These are phyloP conservation scores for Platycheirus rosarum DNA, from an alignment of 2,888 invertebrate species.

Conservation along the genomic window DNA sequence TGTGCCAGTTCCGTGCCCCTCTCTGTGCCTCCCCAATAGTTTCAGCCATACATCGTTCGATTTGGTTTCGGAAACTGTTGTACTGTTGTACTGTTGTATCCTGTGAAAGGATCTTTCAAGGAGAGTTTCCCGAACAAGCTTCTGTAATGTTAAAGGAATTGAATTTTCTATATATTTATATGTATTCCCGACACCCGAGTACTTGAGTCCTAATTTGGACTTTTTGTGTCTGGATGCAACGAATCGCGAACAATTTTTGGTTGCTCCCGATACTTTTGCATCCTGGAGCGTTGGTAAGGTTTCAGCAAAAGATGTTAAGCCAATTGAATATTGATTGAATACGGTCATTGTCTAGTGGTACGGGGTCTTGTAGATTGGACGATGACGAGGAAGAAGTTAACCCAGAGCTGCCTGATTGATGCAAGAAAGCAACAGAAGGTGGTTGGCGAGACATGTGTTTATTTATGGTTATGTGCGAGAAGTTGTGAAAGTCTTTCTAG, in stretches of 20 bases:
- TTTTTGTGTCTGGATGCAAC: slow-evolving; percentile 13
- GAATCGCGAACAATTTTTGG: slow-evolving; percentile 46
- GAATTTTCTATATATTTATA: slow-evolving; percentile 57
- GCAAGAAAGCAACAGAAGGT: too few species aligned
- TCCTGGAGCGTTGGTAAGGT: slow-evolving; percentile 47
- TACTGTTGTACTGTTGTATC: slow-evolving; percentile 55
- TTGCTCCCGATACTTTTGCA: slow-evolving; percentile 42
- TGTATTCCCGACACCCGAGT: slow-evolving; percentile 2
- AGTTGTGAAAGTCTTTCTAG: slow-evolving; percentile 44
- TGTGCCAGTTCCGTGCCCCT: slow-evolving; percentile 40
- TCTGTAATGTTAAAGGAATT: slow-evolving; percentile 72
- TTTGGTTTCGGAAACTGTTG: too few species aligned
- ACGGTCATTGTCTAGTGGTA: too few species aligned
- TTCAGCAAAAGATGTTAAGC: slow-evolving; percentile 58
- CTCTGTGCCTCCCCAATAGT: slow-evolving; percentile 11
- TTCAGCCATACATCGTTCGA: slow-evolving; percentile 33
- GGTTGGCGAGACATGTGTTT: too few species aligned
- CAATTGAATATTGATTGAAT: slow-evolving; percentile 71
- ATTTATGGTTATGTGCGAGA: slow-evolving; percentile 14
- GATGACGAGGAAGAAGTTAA: slow-evolving; percentile 61
- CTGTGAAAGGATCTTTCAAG: slow-evolving; percentile 64
- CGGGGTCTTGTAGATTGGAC: slow-evolving; percentile 35
- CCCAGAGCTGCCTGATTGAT: slow-evolving; percentile 49
- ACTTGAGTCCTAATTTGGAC: too few species aligned
- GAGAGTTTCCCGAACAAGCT: slow-evolving; percentile 56